Percentiles rank a stretch among this genome's conserved stretches.
These are phyloP conservation scores for Diadromus collaris DNA, from an alignment of 2,888 invertebrate species.

Conservation along the genomic window DNA sequence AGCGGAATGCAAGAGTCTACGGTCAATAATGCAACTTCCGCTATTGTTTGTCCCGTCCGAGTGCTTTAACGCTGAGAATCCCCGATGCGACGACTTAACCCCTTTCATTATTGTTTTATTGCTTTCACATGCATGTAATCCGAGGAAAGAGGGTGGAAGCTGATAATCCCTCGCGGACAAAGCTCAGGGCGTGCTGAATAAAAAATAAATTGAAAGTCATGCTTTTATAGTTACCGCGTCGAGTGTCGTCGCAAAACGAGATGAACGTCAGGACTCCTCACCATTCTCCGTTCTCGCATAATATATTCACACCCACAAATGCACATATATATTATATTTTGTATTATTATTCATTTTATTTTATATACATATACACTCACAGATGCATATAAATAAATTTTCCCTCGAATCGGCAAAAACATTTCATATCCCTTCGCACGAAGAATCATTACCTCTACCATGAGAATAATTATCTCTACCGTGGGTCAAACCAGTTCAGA, in stretches of 20 bases:
- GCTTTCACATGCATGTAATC: constrained; percentile 44
- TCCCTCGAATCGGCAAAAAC: constrained; percentile 42
- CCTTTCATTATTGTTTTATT: constrained; percentile 55
- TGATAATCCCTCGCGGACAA: constrained; percentile 53
- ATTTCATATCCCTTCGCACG: constrained; percentile 41
- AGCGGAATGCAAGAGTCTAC: background rate
- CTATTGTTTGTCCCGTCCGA: background rate
- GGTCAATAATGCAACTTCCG: background rate
- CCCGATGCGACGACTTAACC: constrained; percentile 49
- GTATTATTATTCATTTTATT: too few species aligned
- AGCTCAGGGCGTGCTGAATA: constrained; percentile 33
- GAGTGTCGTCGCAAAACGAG: constrained; percentile 44
- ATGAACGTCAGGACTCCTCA: constrained; percentile 36
- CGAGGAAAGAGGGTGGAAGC: constrained; percentile 49
- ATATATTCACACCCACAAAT: background rate
- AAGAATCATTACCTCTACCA: constrained; percentile 54
- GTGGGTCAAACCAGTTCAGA: background rate
- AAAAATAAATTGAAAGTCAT: constrained; percentile 34
- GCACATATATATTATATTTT: constrained; percentile 1
- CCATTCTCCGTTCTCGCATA: constrained; percentile 21
- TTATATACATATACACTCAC: background rate
- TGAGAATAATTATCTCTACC: constrained; percentile 55
- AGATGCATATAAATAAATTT: constrained; percentile 32
- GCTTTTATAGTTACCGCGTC: constrained; percentile 28
- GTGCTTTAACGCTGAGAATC: constrained; percentile 20